Conservation (phyloP, 2,113 vertebrate genomes). For the Pseudopipra pipra region DNA sequence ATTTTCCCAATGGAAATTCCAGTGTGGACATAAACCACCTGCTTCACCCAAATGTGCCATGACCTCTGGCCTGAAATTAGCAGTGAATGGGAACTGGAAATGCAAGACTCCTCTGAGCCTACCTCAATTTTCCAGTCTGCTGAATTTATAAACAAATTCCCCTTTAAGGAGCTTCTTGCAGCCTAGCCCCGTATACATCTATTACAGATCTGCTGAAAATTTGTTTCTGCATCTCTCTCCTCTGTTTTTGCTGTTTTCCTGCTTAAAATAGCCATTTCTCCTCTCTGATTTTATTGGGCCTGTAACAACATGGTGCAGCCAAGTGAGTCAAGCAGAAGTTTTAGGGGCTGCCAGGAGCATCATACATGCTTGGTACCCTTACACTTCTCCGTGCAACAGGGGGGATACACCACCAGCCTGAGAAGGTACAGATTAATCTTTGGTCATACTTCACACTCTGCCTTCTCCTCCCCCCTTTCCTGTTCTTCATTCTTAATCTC, state of each 20-base stretch:
- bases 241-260: background rate
- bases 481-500: background rate
- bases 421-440: background rate
- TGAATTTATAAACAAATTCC: slow-evolving; percentile 13
- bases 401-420: background rate
- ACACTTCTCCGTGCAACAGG: background rate
- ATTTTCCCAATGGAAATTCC: slow-evolving; percentile 23
- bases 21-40: background rate
- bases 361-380: fast-evolving
- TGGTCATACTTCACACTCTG: background rate
- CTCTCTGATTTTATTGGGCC: background rate
- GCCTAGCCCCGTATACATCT: background rate
- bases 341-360: background rate
- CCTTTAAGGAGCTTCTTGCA: background rate
- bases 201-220: background rate
- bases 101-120: slow-evolving; percentile 8
- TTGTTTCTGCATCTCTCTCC: background rate
- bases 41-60: background rate
- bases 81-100: slow-evolving; percentile 28
- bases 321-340: background rate
- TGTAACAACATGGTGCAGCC: background rate
- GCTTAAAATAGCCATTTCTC: background rate
- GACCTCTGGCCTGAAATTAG: slow-evolving; percentile 18
- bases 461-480: background rate
- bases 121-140: slow-evolving; percentile 36